Evolutionary conservation across 2,797 vertebrate species (phyloP), one percentile per base, ranked within the genome.

Genomic region (Pantherophis vulpinus): DNA sequence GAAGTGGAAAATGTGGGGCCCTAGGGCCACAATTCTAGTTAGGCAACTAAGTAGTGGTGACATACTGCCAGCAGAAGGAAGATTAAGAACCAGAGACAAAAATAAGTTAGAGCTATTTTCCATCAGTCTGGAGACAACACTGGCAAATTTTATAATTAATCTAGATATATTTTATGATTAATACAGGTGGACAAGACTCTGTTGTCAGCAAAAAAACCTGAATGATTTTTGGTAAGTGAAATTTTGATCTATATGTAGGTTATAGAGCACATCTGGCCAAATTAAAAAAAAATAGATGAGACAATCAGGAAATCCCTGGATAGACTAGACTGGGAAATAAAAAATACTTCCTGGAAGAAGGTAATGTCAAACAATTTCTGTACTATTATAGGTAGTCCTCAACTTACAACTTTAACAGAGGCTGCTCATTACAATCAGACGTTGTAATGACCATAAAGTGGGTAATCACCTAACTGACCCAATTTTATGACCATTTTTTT

Each of bases 211-310:
- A 61, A 83, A 93, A 93, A 93, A 23, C 1, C 3, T 59, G 58
- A 91, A 63, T 56, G 60, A 90, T n/a, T 91, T 88, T 47, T 37
- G 54, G 83, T 88, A 91, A 87, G 42, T 91, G 14, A 74, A 91
- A 60, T 42, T 83, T 83, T 83, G 79, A 47, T 25, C 79, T 83
- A 47, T 23, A 47, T 83, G 20, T 79, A 42, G 4, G 37, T 79
- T 42, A 79, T 23, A 79, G 9, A 83, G 42, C 37, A 47, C 37
- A 47, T 25, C 20, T 47, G 42, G 74, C 79, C 79, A 47, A 47
- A 83, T 83, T 47, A 25, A 27, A 83, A 47, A 47, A 83, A 79
- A 79, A 83, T 12, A 4, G 23, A 83, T 25, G 23, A 83, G 20
- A 83, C 79, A 47, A 47, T 83, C 23, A 47, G 23, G 42, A 83